Evolutionary conservation across 2,888 invertebrate species (phyloP), one percentile per base, ranked within the genome.

Genomic region (Amorpha juglandis): DNA sequence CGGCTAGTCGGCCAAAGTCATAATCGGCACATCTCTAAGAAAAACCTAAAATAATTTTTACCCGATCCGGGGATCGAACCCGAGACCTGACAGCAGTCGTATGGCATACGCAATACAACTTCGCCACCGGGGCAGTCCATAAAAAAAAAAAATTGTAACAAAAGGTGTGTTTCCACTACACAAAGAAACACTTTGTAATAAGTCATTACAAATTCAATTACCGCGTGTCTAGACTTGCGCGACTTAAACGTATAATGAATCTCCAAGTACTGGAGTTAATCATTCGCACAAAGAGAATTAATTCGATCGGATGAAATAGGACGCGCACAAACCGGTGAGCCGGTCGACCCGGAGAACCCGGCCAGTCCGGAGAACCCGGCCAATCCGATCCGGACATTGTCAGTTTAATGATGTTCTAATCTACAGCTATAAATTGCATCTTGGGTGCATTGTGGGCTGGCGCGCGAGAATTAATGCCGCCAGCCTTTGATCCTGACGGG

Each of bases 341-440:
- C 38, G 35, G n/a, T 0, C 53, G 35, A 14, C 8, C 16, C 35
- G n/a, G 9, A 33, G 16, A 3, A 35, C 2, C 9, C 35, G 55
- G 11, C n/a, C 55, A 9, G 9, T 55, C 35, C 35, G 35, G 9
- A n/a, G 4, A 35, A 38, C 33, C 8, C 1, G 33, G 9, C 9
- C 9, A 51, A 11, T 51, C 51, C 51, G 21, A 21, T 21, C 42
- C 14, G 58, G 9, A 58, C 58, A 19, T 42, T 42, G 38, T 38
- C 38, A 11, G 12, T 52, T 33, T 52, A 52, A 52, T 42, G 42
- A 42, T 42, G 19, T 42, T 42, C 38, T 58, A 19, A 58, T 42
- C 42, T 58, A 16, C 11, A 58, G 19, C 38, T 19, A 58, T 58
- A 38, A 42, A 58, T 58, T 58, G 58, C 58, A 55, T 55, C 35